Evolutionary conservation across 2,797 vertebrate species (phyloP).

Genomic region (Bryconaethiops microstoma): DNA sequence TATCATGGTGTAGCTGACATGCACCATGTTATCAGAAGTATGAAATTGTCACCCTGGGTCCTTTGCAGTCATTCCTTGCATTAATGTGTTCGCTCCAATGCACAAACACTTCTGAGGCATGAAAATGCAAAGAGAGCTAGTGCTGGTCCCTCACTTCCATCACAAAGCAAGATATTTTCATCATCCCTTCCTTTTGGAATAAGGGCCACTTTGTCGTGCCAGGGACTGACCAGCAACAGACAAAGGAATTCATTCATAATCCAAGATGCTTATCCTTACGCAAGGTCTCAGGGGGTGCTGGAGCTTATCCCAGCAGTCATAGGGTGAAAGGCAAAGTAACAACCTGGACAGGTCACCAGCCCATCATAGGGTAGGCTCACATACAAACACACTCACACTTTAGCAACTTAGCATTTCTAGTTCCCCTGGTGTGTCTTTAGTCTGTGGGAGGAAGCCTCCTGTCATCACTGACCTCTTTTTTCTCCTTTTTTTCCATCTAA

Average conservation of each 20-base stretch:
- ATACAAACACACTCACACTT: too few relatives aligned
- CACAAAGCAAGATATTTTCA: not conserved
- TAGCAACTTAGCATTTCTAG: too few relatives aligned
- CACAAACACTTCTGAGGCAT: not conserved
- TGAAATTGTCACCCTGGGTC: not conserved
- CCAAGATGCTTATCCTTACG: too few relatives aligned
- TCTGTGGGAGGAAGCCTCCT: too few relatives aligned
- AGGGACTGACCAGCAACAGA: not conserved
- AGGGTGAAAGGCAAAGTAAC: too few relatives aligned
- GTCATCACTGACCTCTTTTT: not conserved
- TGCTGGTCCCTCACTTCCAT: not conserved
- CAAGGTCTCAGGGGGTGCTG: too few relatives aligned
- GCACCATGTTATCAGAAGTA: not conserved
- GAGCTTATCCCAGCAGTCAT: too few relatives aligned
- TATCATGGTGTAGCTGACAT: not conserved
- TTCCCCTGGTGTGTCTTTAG: too few relatives aligned
- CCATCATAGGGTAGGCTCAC: too few relatives aligned
- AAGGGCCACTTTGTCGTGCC: not conserved
- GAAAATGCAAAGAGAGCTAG: not conserved
- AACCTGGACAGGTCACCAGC: too few relatives aligned
- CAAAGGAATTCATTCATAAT: not conserved
- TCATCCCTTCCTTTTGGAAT: not conserved
- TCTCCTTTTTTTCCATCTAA: not conserved
- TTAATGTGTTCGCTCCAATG: not conserved
- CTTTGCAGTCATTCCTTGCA: not conserved